Evolutionary conservation across 1,140 invertebrate genomes (phyloP).

Genomic region (Leptonema lineaticorne): DNA sequence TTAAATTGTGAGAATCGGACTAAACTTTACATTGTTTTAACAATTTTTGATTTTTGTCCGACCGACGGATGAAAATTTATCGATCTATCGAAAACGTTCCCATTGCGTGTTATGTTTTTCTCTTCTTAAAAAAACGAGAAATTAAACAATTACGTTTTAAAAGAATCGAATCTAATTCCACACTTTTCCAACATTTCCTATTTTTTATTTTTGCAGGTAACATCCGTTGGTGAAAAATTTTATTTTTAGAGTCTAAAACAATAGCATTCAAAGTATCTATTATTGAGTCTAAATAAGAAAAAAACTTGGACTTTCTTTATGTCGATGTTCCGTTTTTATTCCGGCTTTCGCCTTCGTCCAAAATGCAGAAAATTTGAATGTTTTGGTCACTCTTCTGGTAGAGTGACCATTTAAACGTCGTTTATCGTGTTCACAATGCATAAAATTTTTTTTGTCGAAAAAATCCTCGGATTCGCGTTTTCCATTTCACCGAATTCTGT

Average conservation of each 20-base stretch:
- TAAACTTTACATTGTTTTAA: neutral
- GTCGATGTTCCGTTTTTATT: conserved; percentile 1
- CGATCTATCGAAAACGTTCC: too few species aligned
- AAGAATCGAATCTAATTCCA: neutral
- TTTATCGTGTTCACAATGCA: neutral
- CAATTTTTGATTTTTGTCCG: too few species aligned
- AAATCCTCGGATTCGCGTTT: neutral
- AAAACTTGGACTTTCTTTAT: conserved; percentile 11
- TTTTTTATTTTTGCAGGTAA: neutral
- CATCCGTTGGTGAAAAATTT: neutral
- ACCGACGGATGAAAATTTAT: too few species aligned
- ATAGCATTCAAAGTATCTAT: neutral
- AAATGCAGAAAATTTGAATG: conserved; percentile 16
- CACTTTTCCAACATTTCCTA: neutral
- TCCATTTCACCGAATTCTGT: neutral
- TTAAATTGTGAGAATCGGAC: conserved; percentile 3
- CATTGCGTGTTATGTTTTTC: too few species aligned
- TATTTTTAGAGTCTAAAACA: neutral
- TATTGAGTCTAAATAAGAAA: too few species aligned
- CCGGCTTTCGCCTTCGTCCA: conserved; percentile 4
- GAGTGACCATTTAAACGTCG: neutral
- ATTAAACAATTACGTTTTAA: too few species aligned
- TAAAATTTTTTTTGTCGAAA: neutral
- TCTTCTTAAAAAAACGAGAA: too few species aligned
- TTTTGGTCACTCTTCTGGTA: conserved; percentile 14